Conservation (phyloP, 2,797 vertebrate genomes). For the Passerculus sandwichensis region DNA sequence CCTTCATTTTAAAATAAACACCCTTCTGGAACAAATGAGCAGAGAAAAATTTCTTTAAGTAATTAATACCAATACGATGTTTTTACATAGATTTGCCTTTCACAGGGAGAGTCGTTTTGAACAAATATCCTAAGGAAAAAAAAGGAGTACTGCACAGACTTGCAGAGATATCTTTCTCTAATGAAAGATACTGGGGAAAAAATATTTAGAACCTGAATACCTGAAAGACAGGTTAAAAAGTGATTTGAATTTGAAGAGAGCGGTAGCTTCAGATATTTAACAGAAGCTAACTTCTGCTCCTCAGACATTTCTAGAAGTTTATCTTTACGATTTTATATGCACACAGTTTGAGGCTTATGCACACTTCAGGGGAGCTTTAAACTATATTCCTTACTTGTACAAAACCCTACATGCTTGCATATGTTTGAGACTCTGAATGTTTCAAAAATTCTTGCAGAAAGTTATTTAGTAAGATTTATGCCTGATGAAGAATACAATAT, state of each 20-base stretch:
- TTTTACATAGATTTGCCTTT: constrained; percentile 31
- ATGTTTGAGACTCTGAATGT: not conserved
- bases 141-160: not conserved
- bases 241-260: not conserved
- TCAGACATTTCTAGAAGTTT: not conserved
- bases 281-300: not conserved
- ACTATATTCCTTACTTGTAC: not conserved
- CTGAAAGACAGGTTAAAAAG: not conserved
- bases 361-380: not conserved
- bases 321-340: not conserved
- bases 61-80: not conserved
- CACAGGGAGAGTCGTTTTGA: not conserved
- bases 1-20: constrained; percentile 17
- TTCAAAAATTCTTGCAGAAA: not conserved
- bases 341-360: not conserved
- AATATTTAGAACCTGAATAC: not conserved
- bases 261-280: not conserved
- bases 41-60: not conserved
- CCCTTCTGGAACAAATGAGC: not conserved
- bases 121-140: not conserved
- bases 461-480: not conserved
- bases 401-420: not conserved
- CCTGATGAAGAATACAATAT: not conserved
- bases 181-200: not conserved
- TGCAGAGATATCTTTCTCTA: not conserved